A percentile compares a stretch with the other conserved stretches of the same genome.
phyloP scores from a whole-genome alignment of 2,113 vertebrate genomes.

The Podilymbus podiceps region DNA sequence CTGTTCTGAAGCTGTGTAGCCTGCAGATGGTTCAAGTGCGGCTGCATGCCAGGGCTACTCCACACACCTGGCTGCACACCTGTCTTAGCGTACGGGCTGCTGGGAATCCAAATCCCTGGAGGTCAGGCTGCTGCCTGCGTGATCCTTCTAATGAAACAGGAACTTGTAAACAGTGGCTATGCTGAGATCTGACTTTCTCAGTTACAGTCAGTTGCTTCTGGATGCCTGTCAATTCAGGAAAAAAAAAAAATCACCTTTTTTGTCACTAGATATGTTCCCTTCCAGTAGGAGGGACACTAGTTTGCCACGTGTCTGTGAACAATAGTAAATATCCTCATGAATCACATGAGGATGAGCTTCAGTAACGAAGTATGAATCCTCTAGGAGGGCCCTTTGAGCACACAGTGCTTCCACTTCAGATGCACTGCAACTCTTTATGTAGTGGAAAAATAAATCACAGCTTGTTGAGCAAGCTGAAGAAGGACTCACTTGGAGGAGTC shows the following conservation, averaged over 20 bases:
- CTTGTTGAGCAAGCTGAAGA: neutral
- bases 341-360: neutral
- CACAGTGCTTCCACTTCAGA: neutral
- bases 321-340: neutral
- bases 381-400: neutral
- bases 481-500: neutral
- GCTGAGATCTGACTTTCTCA: neutral
- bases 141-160: neutral
- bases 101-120: neutral
- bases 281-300: neutral
- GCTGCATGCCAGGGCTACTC: neutral
- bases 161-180: neutral
- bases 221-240: neutral
- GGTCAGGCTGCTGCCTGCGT: accelerated
- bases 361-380: neutral
- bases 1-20: neutral
- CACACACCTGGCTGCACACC: neutral
- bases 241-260: neutral
- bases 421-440: neutral
- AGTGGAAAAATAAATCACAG: neutral
- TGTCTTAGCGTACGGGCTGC: neutral
- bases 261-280: neutral
- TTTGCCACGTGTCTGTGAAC: neutral
- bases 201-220: neutral
- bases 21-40: neutral